Percentiles rank a stretch among this genome's conserved stretches.
phyloP scores from a whole-genome alignment of 1,140 invertebrate species.

The Ostrea denselamellosa region DNA sequence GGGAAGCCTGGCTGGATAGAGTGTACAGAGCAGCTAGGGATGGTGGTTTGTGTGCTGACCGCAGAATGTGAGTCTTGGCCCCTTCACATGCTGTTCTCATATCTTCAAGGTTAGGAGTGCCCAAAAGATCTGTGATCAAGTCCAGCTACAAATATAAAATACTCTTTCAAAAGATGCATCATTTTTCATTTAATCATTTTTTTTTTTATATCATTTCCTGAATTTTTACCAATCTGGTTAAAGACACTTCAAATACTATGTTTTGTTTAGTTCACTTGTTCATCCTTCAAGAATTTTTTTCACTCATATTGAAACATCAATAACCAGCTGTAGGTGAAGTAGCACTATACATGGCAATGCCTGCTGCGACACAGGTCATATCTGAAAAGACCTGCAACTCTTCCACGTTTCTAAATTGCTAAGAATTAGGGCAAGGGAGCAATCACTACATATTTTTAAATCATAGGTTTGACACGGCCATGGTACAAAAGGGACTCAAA shows the following conservation, averaged over 20 bases:
- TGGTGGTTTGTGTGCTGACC: slow-evolving; percentile 91
- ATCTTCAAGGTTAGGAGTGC: slow-evolving; percentile 94
- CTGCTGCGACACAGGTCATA: too few species aligned
- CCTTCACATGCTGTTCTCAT: slow-evolving; percentile 98
- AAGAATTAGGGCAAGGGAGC: too few species aligned
- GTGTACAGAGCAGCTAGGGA: slow-evolving; percentile 94
- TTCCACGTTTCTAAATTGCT: too few species aligned
- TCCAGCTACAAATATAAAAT: slow-evolving; percentile 86
- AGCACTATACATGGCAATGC: too few species aligned
- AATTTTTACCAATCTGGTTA: neutral
- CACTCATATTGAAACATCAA: too few species aligned
- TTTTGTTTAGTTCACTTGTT: too few species aligned
- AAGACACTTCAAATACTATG: neutral
- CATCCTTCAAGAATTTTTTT: too few species aligned
- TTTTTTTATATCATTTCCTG: neutral
- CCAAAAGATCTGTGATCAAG: slow-evolving; percentile 96
- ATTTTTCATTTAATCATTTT: neutral
- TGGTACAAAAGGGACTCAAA: too few species aligned
- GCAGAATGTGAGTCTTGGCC: slow-evolving; percentile 94
- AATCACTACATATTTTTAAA: too few species aligned
- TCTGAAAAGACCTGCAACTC: too few species aligned
- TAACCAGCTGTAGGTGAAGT: too few species aligned
- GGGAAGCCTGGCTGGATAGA: slow-evolving; percentile 93
- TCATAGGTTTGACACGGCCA: too few species aligned
- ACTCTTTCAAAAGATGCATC: neutral